Base-by-base conservation (phyloP, 2,888 invertebrate species). In the Patella ulyssiponensis region DNA sequence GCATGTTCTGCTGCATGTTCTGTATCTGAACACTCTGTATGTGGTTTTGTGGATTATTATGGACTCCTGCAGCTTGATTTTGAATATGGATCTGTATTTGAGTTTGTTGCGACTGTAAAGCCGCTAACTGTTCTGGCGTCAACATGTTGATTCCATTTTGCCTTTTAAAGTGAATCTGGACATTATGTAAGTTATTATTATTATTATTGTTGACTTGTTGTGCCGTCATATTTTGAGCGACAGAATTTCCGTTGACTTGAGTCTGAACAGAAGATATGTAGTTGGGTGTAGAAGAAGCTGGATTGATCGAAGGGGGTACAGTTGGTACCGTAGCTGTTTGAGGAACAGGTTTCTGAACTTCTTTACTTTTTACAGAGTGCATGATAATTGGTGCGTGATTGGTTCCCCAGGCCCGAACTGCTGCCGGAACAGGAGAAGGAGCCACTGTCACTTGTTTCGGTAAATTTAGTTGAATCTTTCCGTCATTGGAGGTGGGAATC, bases 241-340 rank as follows among this genome's bases (percentile, higher is more conserved):
- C 44, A 15, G 75, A 58, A 23, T 69, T 77, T 23, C 64, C 75
- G 77, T 87, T 89, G 9, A 90, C 87, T 77, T 88, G 87, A 71
- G 88, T 84, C 77, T 91, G 88, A 53, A 89, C 87, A 33, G 89
- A 90, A 2, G 91, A 87, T 70, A 88, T 87, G 80, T 86, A 90
- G 76, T 84, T 82, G 74, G 72, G 93, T 91, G 17, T 93, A 90
- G 79, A 90, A 15, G 58, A 15, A 56, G 56, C 51, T 14, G 27
- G 11, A 27, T 64, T 58, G 27, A 77, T 79, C 7, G 77, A 51
- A 14, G 79, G 77, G 7, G 80, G 80, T 3, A 72, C 75, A 72
- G 95, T 95, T 1, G 97, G 97, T n/a, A 96, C 97, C 73, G 97
- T 96, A 14, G 98, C 98, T 20, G 97, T 98, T 92, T 98, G 98